A percentile compares a stretch with the other conserved stretches of the same genome.
Evolutionary conservation across 1,140 invertebrate species (phyloP).

Genomic region (Marisa cornuarietis): DNA sequence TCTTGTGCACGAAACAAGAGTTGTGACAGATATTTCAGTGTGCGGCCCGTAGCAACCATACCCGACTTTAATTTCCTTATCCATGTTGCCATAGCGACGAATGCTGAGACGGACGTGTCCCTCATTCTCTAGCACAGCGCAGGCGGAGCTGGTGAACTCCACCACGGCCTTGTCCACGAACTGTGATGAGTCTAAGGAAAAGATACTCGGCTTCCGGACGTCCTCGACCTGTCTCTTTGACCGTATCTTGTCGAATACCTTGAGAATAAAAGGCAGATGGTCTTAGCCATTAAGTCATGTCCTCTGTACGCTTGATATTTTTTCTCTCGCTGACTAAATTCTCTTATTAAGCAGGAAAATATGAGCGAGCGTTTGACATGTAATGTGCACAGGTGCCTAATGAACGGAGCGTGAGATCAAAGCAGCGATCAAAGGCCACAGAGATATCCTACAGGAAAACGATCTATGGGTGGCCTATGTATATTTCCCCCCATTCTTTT

Average conservation of each 20-base stretch:
- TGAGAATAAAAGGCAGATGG: neutral
- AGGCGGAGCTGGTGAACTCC: slow-evolving; percentile 72
- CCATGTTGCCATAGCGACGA: slow-evolving; percentile 69
- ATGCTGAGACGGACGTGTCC: slow-evolving; percentile 71
- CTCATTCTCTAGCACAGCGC: slow-evolving; percentile 73
- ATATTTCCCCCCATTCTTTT: no score
- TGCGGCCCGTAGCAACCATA: slow-evolving; percentile 44
- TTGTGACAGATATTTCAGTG: neutral
- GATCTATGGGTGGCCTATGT: no score
- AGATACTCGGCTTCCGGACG: neutral
- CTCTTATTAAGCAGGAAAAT: no score
- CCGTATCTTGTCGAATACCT: slow-evolving; percentile 23
- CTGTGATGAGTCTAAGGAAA: slow-evolving; percentile 2
- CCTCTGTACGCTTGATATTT: no score
- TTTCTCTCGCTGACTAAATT: no score
- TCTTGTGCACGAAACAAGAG: neutral
- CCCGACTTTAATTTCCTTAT: slow-evolving; percentile 68
- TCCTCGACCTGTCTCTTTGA: neutral
- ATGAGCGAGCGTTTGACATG: no score
- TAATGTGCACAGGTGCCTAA: no score
- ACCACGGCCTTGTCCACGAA: slow-evolving; percentile 67
- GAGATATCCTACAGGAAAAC: no score
- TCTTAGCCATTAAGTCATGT: no score
- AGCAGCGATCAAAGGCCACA: no score
- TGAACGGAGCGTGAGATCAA: no score